A percentile compares a stretch with the other conserved stretches of the same genome.
phyloP scores from a whole-genome alignment of 2,113 vertebrate species.

The Cynoglossus semilaevis region DNA sequence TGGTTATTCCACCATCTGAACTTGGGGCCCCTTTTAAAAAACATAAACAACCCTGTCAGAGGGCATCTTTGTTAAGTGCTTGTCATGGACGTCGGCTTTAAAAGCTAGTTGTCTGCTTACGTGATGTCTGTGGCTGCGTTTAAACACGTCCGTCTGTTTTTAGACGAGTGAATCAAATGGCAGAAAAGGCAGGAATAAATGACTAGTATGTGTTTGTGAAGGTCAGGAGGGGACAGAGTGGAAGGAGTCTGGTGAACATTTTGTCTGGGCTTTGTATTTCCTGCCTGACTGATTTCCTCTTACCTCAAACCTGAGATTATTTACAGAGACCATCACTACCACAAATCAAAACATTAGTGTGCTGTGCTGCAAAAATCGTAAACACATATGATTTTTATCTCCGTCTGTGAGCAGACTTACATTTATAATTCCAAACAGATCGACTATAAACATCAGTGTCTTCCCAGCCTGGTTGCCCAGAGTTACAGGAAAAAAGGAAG shows the following conservation, averaged over 20 bases:
- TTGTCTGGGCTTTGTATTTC: conserved; percentile 21
- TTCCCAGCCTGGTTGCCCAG: no score
- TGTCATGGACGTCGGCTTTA: conserved; percentile 39
- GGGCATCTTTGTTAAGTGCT: conserved; percentile 32
- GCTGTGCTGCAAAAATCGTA: conserved; percentile 45
- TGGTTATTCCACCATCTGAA: conserved; percentile 44
- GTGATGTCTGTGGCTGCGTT: conserved; percentile 33
- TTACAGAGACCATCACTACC: conserved; percentile 11
- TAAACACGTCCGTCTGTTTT: conserved; percentile 49
- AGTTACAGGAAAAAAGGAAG: no score
- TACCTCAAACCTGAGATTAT: conserved; percentile 2
- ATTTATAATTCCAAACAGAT: conserved; percentile 45
- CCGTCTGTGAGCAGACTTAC: conserved; percentile 22
- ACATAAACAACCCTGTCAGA: conserved; percentile 46
- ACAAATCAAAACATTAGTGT: conserved; percentile 44
- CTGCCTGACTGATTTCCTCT: conserved; percentile 2
- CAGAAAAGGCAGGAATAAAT: not conserved
- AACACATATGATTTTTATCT: conserved; percentile 52
- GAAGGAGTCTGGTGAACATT: conserved; percentile 27
- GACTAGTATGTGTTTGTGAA: conserved; percentile 20
- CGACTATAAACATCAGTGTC: not conserved
- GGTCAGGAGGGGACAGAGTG: conserved; percentile 7
- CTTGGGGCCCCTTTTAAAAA: conserved; percentile 23
- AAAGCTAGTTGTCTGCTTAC: conserved; percentile 22
- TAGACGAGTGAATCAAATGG: conserved; percentile 43